These are phyloP conservation scores for Platygyra sinensis DNA, from an alignment of 64 coral and sea anemone genomes.

Conservation along the genomic window DNA sequence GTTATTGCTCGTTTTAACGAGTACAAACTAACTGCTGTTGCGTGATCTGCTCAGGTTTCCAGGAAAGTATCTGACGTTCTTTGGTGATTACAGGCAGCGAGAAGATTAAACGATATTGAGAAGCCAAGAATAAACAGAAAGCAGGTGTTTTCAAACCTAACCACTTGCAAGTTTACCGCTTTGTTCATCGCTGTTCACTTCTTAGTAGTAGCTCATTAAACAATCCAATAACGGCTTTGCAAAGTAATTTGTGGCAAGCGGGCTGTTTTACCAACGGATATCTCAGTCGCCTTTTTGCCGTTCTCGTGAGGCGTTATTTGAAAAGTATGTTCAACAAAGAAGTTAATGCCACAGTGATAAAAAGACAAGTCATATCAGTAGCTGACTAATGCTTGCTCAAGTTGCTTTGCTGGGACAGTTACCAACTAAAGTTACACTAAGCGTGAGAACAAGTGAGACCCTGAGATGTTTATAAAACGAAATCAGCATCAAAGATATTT, in stretches of 20 bases:
- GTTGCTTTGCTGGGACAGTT: too few relatives aligned
- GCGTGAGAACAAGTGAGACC: too few relatives aligned
- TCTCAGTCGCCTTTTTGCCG: background rate
- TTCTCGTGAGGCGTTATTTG: background rate
- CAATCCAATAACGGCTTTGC: background rate
- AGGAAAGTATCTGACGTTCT: too few relatives aligned
- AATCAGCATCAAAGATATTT: background rate
- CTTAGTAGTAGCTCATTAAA: background rate
- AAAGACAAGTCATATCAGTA: background rate
- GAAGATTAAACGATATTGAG: background rate
- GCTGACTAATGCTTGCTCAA: too few relatives aligned
- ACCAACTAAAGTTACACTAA: too few relatives aligned
- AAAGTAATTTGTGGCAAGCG: background rate
- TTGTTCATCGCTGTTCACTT: background rate
- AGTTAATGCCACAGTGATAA: background rate
- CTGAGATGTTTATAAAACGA: background rate
- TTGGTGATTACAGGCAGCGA: background rate
- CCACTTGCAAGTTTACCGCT: background rate
- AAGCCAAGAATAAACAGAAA: too few relatives aligned
- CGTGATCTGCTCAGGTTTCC: background rate
- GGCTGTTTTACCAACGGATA: background rate
- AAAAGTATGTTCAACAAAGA: background rate
- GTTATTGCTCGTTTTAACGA: background rate
- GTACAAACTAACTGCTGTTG: background rate
- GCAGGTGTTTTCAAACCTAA: background rate